Conservation (phyloP, 2,888 invertebrate genomes). For the Chrysolina haemoptera region DNA sequence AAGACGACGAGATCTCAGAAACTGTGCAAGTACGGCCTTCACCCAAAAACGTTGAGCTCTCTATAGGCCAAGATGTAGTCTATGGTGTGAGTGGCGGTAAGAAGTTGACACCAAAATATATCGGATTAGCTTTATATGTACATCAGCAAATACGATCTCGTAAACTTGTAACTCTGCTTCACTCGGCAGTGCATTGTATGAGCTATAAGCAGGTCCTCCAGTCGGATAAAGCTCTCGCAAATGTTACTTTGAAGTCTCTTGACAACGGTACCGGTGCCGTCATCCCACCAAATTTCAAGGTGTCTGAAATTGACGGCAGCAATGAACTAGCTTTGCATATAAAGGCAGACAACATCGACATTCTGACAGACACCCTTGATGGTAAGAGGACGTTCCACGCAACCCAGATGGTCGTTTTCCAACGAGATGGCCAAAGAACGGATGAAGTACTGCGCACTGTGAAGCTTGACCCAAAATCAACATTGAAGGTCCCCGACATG, state of each 20-base stretch:
- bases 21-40: too few relatives aligned
- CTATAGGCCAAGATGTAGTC: conserved; percentile 6
- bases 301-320: not conserved
- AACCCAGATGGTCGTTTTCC: not conserved
- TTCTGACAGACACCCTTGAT: conserved; percentile 9
- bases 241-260: not conserved
- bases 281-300: not conserved
- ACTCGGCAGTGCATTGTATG: not conserved
- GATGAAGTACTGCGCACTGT: too few relatives aligned
- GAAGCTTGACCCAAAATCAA: too few relatives aligned
- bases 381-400: not conserved
- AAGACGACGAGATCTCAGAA: too few relatives aligned
- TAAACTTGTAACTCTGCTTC: not conserved
- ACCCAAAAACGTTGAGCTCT: not conserved
- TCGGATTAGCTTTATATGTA: not conserved
- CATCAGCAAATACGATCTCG: not conserved
- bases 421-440: not conserved
- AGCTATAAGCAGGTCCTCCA: not conserved
- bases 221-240: not conserved
- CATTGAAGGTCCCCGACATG: too few relatives aligned
- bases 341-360: not conserved
- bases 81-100: not conserved
- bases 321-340: not conserved
- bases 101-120: not conserved
- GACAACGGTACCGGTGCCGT: not conserved